Base-by-base conservation (phyloP, 2,888 invertebrate genomes). In the Leucozona laternaria region DNA sequence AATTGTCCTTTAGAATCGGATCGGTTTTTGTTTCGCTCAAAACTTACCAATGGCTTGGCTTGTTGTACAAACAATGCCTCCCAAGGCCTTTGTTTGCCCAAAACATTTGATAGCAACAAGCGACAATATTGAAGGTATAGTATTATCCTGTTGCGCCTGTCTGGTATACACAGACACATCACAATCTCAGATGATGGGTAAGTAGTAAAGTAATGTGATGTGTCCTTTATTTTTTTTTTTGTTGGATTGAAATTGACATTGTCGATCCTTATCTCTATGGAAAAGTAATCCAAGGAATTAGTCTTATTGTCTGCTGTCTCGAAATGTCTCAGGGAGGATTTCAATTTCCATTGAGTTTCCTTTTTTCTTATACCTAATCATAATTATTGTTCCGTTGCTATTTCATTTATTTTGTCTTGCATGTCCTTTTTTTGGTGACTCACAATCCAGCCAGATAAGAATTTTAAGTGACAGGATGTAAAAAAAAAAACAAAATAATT, bases 31-130 rank as follows among this genome's bases (percentile, higher is more conserved):
- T 73, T 88, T 87, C 66, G 77, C 48, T 87, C 25, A 11, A 72
- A 85, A 77, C 68, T 77, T 76, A 88, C 82, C 80, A 83, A 62
- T 60, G 79, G 64, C 79, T 88, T 88, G 85, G 87, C 75, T 88
- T 89, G 89, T 89, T 89, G 88, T 85, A 78, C 88, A 89, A 89
- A 89, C 89, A 89, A 89, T 87, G 85, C 81, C 82, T 83, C 86
- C 89, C 73, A 57, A 62, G 82, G 45, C 55, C 68, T 77, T 87
- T 87, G 83, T 87, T 83, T 83, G 79, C 68, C 79, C 87, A 79
- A 79, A 87, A 83, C 79, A 87, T 72, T 75, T 45, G 64, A 82
- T 78, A 71, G 40, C 75, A 86, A 78, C 70, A 75, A 58, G 58
- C 73, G 70, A 83, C 79, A 87, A 76, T 71, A 68, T 83, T 66